These are phyloP conservation scores for Thalassoma bifasciatum DNA, from an alignment of 2,113 vertebrate species.

Conservation along the genomic window DNA sequence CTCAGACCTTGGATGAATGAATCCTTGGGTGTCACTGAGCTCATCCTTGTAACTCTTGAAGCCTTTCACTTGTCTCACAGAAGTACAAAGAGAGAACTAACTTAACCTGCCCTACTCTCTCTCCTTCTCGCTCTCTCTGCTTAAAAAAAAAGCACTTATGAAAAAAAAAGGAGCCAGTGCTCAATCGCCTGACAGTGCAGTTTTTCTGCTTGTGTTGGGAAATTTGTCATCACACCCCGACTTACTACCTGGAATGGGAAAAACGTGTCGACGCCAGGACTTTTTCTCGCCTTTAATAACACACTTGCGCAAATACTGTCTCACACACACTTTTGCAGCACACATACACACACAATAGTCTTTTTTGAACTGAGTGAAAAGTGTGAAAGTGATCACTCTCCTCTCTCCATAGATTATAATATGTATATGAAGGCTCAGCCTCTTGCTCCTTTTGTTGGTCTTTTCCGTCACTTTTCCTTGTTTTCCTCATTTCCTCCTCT, in stretches of 20 bases:
- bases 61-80: neutral
- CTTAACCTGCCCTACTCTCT: conserved; percentile 67
- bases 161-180: conserved; percentile 65
- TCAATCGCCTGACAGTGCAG: conserved; percentile 81
- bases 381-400: conserved; percentile 59
- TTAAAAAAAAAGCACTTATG: conserved; percentile 67
- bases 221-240: conserved; percentile 81
- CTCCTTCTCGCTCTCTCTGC: conserved; percentile 57
- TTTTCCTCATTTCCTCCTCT: conserved; percentile 35
- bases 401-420: conserved; percentile 36
- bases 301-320: conserved; percentile 64
- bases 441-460: conserved; percentile 13
- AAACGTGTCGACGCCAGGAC: conserved; percentile 77
- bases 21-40: conserved; percentile 59
- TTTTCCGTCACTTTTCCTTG: conserved; percentile 15
- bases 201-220: conserved; percentile 83
- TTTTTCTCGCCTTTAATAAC: conserved; percentile 78
- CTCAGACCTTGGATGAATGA: conserved; percentile 69
- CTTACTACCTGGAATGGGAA: conserved; percentile 82
- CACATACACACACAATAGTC: neutral
- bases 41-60: conserved; percentile 52
- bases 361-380: conserved; percentile 42
- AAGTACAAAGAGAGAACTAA: conserved; percentile 42
- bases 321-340: conserved; percentile 34
- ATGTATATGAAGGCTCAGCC: conserved; percentile 27